Conservation (phyloP, 2,797 vertebrate genomes). For the Poecilia velifera region DNA sequence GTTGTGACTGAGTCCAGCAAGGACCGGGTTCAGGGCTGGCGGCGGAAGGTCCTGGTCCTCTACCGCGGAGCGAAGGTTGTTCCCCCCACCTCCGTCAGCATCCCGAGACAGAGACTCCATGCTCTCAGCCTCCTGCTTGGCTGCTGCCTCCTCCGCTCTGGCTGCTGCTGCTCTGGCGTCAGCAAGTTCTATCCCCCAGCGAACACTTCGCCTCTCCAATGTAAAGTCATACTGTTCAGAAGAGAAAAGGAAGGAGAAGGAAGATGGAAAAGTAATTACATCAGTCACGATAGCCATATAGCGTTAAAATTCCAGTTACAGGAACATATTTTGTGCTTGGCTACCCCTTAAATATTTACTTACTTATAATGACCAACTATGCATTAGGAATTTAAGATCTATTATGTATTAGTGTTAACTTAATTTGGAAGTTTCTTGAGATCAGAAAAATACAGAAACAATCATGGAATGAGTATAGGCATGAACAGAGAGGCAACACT, state of each 20-base stretch:
- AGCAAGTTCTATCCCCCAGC: slow-evolving; percentile 89
- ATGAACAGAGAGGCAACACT: background rate
- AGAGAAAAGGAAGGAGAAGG: slow-evolving; percentile 4
- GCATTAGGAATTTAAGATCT: background rate
- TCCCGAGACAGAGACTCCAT: slow-evolving; percentile 78
- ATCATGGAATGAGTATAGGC: background rate
- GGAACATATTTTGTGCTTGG: background rate
- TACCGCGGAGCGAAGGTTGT: slow-evolving; percentile 54
- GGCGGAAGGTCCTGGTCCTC: slow-evolving; percentile 81
- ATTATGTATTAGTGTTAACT: background rate
- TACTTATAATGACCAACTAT: background rate
- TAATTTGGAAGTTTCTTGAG: background rate
- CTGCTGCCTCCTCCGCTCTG: slow-evolving; percentile 81
- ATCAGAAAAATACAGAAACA: background rate
- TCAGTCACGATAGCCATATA: background rate
- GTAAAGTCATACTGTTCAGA: slow-evolving; percentile 93
- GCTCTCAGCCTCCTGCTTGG: slow-evolving; percentile 78
- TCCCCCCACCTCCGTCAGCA: slow-evolving; percentile 62
- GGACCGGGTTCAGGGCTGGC: slow-evolving; percentile 91
- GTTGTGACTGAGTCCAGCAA: slow-evolving; percentile 91
- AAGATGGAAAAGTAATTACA: background rate
- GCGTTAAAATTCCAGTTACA: background rate
- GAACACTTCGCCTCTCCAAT: slow-evolving; percentile 89
- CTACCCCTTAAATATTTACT: background rate
- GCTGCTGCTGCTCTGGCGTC: slow-evolving; percentile 86